Evolutionary conservation across 1,140 invertebrate species (phyloP), one percentile per base, ranked within the genome.

Genomic region (Hermetia illucens): DNA sequence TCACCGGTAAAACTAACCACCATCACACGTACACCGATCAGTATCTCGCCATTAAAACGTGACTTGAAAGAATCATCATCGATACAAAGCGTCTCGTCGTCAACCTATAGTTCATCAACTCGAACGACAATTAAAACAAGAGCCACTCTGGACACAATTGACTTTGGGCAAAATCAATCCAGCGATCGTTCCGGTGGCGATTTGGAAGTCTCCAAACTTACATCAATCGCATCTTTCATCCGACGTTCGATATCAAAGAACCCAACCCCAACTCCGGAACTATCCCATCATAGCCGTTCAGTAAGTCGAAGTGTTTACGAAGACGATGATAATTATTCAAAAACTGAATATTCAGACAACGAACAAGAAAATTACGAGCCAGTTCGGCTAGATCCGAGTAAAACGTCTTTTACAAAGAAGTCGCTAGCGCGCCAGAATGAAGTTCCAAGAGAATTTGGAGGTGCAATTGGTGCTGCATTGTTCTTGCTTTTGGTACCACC

Each of bases 271-370:
- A 36, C 1, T 32, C 35, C 16, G 40, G 40, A 6, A 41, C 49
- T 12, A 49, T 39, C 10, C 46, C 57, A 6, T 45, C 44, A 8
- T 48, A 56, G 53, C 27, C 52, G 56, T 9, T 58, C 55, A 3
- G 44, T 52, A 0, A 57, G 53, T 4, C 45, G 56, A 34, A 59
- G 56, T 2, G 42, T 53, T 0, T 55, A 52, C 22, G 55, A 56
- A 16, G 56, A 57, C 18, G 36, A 25, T 12, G 52, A 50, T 16
- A 50, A 51, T 30, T 55, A 48, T 5, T 58, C 53, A 0, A 55
- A 52, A 35, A 44, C 41, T 6, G 64, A 62, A 40, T 65, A 64
- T 43, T 68, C 65, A 6, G 64, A 64, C 15, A 60, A 57, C 15
- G 65, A 66, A 34, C 55, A 53, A 15, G 52, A 54, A 20, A 49